Evolutionary conservation across 2,797 vertebrate genomes (phyloP), one percentile per base, ranked within the genome.

Genomic region (Pseudocheirus occidentalis): DNA sequence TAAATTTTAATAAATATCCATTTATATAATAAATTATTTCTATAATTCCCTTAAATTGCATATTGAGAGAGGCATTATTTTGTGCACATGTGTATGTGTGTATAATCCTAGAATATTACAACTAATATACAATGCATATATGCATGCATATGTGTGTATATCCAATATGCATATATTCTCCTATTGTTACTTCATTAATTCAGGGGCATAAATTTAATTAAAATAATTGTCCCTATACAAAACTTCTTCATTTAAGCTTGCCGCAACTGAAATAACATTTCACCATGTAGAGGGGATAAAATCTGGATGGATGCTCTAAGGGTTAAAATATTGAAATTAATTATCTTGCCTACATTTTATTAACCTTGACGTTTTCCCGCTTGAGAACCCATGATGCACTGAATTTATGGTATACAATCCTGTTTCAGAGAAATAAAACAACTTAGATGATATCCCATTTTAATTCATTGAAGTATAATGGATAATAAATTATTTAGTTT

Each of bases 401-500:
- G 40, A 96, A 96, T 97, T 92, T 94, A 98, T 93, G 95, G 96
- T 95, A 96, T 93, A 96, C 55, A 52, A 31, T 92, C 62, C 54
- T 92, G 93, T 95, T 95, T 92, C 55, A 91, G 93, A 97, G 96
- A 95, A 96, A 97, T 91, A 95, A 97, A 73, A 94, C 96, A 95
- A 91, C 97, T 94, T 89, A 96, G 95, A 93, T 46, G 28, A 96
- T 95, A 96, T 97, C 91, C 94, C 96, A 81, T 97, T 96, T 95
- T 96, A 97, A 93, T 96, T 97, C 95, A 73, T 50, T 93, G 93
- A 89, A 96, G 94, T 95, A 96, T 95, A 98, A 96, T 58, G 96
- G 90, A 95, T 95, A 98, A 95, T 97, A 94, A 96, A 96, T 98
- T 97, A 98, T 91, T 90, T 52, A 95, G 96, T 96, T 97, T 97